phyloP scores from a whole-genome alignment of 2,888 invertebrate species.

The Ametastegia equiseti region DNA sequence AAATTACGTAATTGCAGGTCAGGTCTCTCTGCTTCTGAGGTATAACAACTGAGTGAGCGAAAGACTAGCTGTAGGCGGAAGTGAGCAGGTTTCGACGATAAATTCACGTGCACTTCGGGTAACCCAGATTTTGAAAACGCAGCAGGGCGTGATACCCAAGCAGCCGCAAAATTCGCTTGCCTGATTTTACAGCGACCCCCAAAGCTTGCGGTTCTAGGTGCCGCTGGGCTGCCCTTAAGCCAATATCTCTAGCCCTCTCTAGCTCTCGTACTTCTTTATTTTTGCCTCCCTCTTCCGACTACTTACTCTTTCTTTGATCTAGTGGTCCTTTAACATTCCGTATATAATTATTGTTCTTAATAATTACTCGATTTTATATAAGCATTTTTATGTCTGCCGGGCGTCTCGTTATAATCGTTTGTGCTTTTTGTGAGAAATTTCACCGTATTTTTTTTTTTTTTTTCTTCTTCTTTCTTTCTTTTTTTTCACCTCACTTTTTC shows the following conservation, averaged over 20 bases:
- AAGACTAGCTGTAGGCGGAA: background rate
- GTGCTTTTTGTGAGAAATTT: background rate
- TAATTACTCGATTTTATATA: background rate
- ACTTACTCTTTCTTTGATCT: background rate
- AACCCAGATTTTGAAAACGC: slow-evolving; percentile 45
- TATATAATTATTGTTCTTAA: background rate
- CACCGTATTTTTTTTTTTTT: background rate
- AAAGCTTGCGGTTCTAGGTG: background rate
- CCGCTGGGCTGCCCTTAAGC: background rate
- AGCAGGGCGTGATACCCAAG: slow-evolving; percentile 48
- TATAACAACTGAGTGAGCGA: background rate
- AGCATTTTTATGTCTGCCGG: background rate
- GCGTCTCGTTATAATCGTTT: background rate
- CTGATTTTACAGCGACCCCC: slow-evolving; percentile 51
- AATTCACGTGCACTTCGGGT: slow-evolving; percentile 37
- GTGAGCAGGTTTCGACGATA: slow-evolving; percentile 27
- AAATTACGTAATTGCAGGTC: slow-evolving; percentile 31
- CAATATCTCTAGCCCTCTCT: background rate
- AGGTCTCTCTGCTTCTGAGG: background rate
- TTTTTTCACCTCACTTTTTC: background rate
- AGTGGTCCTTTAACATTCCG: background rate
- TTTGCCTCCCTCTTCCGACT: background rate
- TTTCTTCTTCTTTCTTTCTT: background rate
- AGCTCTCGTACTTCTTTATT: background rate
- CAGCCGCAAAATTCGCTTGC: slow-evolving; percentile 53